A percentile compares a stretch with the other conserved stretches of the same genome.
These are phyloP conservation scores for Phataginus tetradactyla DNA, from an alignment of 2,797 vertebrate species.

Conservation along the genomic window DNA sequence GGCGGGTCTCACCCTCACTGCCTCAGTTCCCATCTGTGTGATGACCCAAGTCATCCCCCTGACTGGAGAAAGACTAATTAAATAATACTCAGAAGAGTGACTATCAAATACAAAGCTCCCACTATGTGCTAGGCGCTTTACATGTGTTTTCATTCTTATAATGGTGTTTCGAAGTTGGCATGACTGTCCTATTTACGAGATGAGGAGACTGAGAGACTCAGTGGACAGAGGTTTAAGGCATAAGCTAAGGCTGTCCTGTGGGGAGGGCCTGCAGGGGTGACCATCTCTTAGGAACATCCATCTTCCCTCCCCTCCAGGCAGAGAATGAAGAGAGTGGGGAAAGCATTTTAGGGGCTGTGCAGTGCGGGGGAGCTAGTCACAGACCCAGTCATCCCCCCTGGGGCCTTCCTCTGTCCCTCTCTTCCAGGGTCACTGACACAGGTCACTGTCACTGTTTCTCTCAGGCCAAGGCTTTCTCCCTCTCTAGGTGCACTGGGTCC, in stretches of 20 bases:
- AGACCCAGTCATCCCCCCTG: neutral
- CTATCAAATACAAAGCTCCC: neutral
- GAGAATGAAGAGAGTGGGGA: neutral
- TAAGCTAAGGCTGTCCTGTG: neutral
- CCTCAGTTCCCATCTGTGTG: neutral
- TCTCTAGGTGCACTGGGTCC: neutral
- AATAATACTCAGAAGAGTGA: neutral
- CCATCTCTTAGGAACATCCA: neutral
- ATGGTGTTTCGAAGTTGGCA: neutral
- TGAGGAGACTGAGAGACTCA: neutral
- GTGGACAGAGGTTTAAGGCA: neutral
- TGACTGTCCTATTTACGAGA: neutral
- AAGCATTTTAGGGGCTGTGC: neutral
- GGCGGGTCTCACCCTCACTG: neutral
- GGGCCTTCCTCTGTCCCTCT: neutral
- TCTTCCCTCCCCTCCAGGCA: neutral
- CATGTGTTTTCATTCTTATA: accelerated
- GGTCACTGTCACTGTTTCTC: neutral
- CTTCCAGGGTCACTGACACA: neutral
- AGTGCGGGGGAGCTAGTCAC: neutral
- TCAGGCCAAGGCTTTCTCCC: neutral
- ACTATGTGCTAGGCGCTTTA: neutral
- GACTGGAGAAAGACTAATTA: neutral
- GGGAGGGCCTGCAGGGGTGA: neutral
- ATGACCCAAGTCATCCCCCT: neutral